Percentiles rank a stretch among this genome's conserved stretches.
These are phyloP conservation scores for Tipula lateralis DNA, from an alignment of 2,888 invertebrate genomes.

Conservation along the genomic window DNA sequence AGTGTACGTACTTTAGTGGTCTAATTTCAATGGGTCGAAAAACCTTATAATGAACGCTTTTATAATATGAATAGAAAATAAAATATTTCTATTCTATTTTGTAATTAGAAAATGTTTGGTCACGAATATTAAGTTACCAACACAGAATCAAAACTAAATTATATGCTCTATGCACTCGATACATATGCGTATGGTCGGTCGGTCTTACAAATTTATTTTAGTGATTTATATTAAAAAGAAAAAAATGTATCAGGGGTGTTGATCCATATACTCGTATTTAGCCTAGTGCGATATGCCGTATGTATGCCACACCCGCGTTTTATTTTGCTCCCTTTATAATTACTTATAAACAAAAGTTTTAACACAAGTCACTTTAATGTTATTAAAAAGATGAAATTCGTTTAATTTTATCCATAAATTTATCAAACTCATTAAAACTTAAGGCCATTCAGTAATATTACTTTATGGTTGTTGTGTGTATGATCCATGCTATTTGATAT, in stretches of 20 bases:
- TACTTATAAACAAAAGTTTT: neutral
- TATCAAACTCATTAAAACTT: neutral
- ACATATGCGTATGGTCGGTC: neutral
- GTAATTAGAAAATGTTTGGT: neutral
- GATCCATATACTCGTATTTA: neutral
- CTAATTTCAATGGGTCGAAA: neutral
- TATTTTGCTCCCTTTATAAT: slow-evolving; percentile 14
- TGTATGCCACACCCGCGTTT: neutral
- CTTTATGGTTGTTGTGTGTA: neutral
- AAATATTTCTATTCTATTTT: neutral
- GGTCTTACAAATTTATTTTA: neutral
- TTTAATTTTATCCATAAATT: neutral
- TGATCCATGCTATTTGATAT: neutral
- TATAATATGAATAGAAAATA: neutral
- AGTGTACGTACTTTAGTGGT: neutral
- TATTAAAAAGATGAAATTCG: neutral
- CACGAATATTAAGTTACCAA: slow-evolving; percentile 9
- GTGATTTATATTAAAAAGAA: neutral
- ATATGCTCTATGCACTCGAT: neutral
- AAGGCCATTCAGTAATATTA: neutral
- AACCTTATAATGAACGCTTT: neutral
- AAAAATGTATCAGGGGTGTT: neutral
- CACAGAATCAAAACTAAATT: neutral
- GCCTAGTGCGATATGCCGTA: neutral
- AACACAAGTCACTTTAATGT: neutral